Evolutionary conservation across 1,140 invertebrate species (phyloP).

Genomic region (Monomorium pharaonis): DNA sequence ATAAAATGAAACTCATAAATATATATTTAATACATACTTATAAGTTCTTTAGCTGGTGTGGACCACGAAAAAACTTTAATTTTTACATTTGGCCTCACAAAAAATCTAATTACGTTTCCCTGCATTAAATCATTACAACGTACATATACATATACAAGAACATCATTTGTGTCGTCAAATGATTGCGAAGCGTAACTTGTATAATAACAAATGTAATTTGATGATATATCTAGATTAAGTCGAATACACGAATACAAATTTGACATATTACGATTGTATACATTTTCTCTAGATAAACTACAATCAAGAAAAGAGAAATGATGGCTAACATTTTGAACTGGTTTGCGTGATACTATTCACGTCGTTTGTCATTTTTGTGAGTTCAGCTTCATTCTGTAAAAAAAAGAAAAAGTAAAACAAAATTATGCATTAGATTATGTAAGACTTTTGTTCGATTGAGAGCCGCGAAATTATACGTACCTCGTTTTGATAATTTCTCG

Average conservation of each 20-base stretch:
- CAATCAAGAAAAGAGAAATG: background rate
- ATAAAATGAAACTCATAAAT: no score
- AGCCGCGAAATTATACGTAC: slow-evolving; percentile 17
- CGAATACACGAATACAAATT: background rate
- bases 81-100: no score
- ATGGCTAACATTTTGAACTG: slow-evolving; percentile 45
- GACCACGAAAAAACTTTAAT: no score
- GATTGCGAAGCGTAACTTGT: background rate
- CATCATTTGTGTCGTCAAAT: background rate
- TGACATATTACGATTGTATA: background rate
- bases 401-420: background rate
- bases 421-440: background rate
- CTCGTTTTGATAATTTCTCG: slow-evolving; percentile 31
- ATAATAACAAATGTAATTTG: slow-evolving; percentile 6
- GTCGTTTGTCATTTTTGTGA: slow-evolving; percentile 45
- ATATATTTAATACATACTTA: no score
- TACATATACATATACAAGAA: background rate
- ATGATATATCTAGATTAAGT: background rate
- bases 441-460: background rate
- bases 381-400: slow-evolving; percentile 63
- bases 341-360: slow-evolving; percentile 24
- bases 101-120: no score
- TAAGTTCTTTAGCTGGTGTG: no score
- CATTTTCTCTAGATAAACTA: background rate
- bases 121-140: background rate